Conservation (phyloP, 2,888 invertebrate species). For the Callyntrura sp. region DNA sequence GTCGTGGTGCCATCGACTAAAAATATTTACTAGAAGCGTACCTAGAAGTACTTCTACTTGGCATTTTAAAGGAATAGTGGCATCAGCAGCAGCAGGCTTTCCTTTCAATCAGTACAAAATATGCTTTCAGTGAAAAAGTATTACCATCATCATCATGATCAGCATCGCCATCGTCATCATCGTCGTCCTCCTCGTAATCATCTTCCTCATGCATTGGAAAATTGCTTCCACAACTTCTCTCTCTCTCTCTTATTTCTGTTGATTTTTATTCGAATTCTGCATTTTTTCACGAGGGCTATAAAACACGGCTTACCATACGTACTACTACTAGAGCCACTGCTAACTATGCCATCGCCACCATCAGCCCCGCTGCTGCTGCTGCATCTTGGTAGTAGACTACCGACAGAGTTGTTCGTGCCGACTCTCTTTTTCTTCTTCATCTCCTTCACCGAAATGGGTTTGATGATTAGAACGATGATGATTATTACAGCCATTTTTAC, state of each 20-base stretch:
- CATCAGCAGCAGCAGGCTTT: slow-evolving; percentile 34
- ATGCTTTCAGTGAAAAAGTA: neutral
- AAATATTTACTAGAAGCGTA: neutral
- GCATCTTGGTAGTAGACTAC: neutral
- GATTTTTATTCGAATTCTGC: slow-evolving; percentile 21
- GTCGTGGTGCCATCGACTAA: slow-evolving; percentile 12
- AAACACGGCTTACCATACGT: neutral
- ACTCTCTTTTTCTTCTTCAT: slow-evolving; percentile 49
- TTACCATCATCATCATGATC: neutral
- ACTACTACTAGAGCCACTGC: neutral
- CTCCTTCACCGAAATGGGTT: too few relatives aligned
- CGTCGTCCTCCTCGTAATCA: slow-evolving; percentile 22
- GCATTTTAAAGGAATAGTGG: neutral
- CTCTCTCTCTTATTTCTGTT: neutral
- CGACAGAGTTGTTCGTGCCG: slow-evolving; percentile 60
- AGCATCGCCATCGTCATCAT: neutral
- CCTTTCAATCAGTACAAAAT: slow-evolving; percentile 51
- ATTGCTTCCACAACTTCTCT: slow-evolving; percentile 46
- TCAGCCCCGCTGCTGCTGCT: neutral
- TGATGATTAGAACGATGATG: slow-evolving; percentile 16
- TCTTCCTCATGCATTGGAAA: slow-evolving; percentile 59
- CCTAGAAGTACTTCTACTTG: neutral
- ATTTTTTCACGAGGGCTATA: slow-evolving; percentile 2
- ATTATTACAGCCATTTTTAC: slow-evolving; percentile 60
- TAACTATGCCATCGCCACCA: too few relatives aligned